Percentiles rank a stretch among this genome's conserved stretches.
Evolutionary conservation across 1,140 invertebrate genomes (phyloP).

Genomic region (Spodoptera litura): DNA sequence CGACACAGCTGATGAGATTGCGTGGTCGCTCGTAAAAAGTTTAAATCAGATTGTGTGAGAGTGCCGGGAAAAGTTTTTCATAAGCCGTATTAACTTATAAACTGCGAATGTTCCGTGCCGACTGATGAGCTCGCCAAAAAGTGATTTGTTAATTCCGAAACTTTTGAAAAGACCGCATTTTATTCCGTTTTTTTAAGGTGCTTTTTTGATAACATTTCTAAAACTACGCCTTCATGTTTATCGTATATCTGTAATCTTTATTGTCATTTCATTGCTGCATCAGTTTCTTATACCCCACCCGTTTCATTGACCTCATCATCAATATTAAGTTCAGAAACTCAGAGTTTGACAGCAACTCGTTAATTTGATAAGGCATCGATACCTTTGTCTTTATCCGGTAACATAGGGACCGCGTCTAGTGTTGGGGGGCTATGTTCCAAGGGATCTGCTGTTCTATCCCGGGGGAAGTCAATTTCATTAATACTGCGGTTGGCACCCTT

Average conservation of each 20-base stretch:
- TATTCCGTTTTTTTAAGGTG: slow-evolving; percentile 1
- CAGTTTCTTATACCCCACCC: neutral
- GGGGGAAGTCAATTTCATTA: slow-evolving; percentile 82
- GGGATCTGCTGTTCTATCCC: slow-evolving; percentile 60
- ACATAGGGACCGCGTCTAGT: slow-evolving; percentile 35
- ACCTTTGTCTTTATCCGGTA: slow-evolving; percentile 54
- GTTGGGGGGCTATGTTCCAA: slow-evolving; percentile 25
- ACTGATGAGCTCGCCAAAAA: slow-evolving; percentile 38
- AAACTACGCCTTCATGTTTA: no score
- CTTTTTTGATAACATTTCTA: no score
- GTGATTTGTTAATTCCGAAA: slow-evolving; percentile 30
- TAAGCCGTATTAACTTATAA: slow-evolving; percentile 44
- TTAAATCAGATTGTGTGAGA: slow-evolving; percentile 55
- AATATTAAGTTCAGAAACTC: slow-evolving; percentile 35
- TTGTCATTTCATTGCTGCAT: neutral
- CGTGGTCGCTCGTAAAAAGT: slow-evolving; percentile 58
- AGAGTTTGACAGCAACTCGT: slow-evolving; percentile 45
- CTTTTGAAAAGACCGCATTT: neutral
- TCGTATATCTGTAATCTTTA: no score
- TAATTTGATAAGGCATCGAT: slow-evolving; percentile 54
- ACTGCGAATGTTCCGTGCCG: slow-evolving; percentile 21
- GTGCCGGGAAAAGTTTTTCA: slow-evolving; percentile 35
- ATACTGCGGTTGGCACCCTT: slow-evolving; percentile 68
- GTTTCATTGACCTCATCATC: slow-evolving; percentile 26
- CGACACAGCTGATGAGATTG: slow-evolving; percentile 58